Evolutionary conservation across 2,888 invertebrate genomes (phyloP).

Genomic region (Pasiphila rectangulata): DNA sequence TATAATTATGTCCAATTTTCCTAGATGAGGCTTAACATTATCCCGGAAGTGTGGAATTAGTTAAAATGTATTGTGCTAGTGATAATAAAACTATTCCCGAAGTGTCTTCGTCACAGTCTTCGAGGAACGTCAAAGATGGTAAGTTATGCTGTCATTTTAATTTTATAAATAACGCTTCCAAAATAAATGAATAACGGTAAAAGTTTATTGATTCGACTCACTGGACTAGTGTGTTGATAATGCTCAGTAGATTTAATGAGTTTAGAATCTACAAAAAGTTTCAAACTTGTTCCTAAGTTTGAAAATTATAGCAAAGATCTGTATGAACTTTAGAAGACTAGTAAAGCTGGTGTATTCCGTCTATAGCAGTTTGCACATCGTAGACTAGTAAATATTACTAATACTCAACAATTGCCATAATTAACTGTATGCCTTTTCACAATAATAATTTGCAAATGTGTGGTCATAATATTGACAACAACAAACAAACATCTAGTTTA

Average conservation of each 20-base stretch:
- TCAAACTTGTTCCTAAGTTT: conserved; percentile 32
- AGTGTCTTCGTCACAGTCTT: conserved; percentile 86
- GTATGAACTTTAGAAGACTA: too few species aligned
- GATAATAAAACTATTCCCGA: conserved; percentile 86
- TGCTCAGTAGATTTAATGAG: conserved; percentile 2
- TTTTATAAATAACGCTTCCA: conserved; percentile 19
- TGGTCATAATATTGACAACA: too few species aligned
- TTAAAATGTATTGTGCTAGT: conserved; percentile 87
- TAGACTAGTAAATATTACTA: too few species aligned
- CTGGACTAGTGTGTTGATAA: background rate
- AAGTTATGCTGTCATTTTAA: conserved; percentile 68
- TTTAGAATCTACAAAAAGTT: conserved; percentile 29
- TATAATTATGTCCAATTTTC: conserved; percentile 72
- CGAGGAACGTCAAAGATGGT: conserved; percentile 88
- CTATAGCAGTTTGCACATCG: too few species aligned
- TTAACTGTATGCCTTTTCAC: too few species aligned
- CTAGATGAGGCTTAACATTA: conserved; percentile 81
- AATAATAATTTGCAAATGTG: too few species aligned
- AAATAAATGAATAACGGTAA: conserved; percentile 4
- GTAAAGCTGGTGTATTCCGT: too few species aligned
- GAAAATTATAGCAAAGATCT: too few species aligned
- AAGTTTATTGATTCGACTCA: conserved; percentile 6
- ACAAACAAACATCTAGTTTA: too few species aligned
- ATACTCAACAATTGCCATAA: too few species aligned
- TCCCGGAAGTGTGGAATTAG: conserved; percentile 49